Conservation (phyloP, 2,797 vertebrate species). For the Zalophus californianus region DNA sequence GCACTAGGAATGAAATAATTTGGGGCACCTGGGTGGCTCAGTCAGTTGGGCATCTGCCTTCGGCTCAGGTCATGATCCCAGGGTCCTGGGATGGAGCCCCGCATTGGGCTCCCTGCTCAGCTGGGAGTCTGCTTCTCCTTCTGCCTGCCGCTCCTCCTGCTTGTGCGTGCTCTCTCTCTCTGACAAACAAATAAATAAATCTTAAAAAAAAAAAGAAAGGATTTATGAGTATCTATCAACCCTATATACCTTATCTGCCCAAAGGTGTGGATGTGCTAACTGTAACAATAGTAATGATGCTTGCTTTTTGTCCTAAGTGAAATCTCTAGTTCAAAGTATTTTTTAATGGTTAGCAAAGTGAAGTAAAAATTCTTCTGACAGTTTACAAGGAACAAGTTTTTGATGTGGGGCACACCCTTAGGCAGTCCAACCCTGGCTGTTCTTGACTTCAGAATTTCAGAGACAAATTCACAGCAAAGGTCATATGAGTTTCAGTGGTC, state of each 20-base stretch:
- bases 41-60: too few relatives aligned
- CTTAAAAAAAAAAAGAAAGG: not conserved
- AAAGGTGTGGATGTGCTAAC: not conserved
- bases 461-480: not conserved
- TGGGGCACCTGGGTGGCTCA: too few relatives aligned
- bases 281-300: not conserved
- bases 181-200: too few relatives aligned
- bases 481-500: not conserved
- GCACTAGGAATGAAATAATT: not conserved
- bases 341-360: not conserved
- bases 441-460: not conserved
- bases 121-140: too few relatives aligned
- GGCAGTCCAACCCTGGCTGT: not conserved
- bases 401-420: not conserved
- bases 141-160: too few relatives aligned
- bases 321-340: not conserved
- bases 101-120: too few relatives aligned
- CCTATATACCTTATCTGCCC: not conserved
- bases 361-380: not conserved
- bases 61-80: too few relatives aligned
- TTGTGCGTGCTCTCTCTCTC: too few relatives aligned
- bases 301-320: conserved; percentile 1
- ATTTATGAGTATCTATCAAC: not conserved
- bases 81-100: too few relatives aligned
- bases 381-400: not conserved